Percentiles rank a stretch among this genome's conserved stretches.
Conservation (phyloP, 92 coral and sea anemone genomes). For the Umimayanthus chanpuru region DNA sequence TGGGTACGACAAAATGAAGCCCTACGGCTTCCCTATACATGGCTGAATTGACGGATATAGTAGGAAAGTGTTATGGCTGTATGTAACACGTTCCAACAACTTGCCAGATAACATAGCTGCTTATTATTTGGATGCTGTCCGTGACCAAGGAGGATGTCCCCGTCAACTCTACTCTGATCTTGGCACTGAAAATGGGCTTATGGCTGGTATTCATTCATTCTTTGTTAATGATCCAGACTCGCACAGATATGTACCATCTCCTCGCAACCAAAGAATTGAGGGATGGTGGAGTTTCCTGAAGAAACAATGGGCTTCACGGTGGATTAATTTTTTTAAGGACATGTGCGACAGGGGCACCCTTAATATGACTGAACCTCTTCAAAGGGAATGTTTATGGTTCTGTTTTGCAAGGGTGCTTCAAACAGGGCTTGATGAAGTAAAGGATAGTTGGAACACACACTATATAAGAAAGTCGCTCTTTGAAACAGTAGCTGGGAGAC, state of each 20-base stretch:
- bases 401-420: background rate
- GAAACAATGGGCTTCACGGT: conserved; percentile 2
- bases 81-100: too few species aligned
- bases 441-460: background rate
- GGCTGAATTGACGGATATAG: background rate
- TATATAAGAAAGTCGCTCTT: background rate
- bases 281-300: conserved; percentile 10
- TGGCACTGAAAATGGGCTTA: conserved; percentile 1
- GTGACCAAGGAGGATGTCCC: conserved; percentile 13
- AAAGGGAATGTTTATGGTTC: too few species aligned
- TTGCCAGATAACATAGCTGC: too few species aligned
- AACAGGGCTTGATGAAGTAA: conserved; percentile 4
- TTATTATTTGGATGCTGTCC: too few species aligned
- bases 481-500: conserved; percentile 1
- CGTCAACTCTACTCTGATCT: background rate
- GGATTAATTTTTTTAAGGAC: background rate
- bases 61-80: too few species aligned
- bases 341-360: background rate
- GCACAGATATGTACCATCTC: conserved; percentile 1
- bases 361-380: background rate
- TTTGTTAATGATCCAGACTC: too few species aligned
- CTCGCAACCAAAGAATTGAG: conserved; percentile 10
- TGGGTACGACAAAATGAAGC: background rate
- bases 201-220: conserved; percentile 13
- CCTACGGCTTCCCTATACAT: background rate